These are phyloP conservation scores for Poicephalus gulielmi DNA, from an alignment of 2,113 vertebrate genomes.

Conservation along the genomic window DNA sequence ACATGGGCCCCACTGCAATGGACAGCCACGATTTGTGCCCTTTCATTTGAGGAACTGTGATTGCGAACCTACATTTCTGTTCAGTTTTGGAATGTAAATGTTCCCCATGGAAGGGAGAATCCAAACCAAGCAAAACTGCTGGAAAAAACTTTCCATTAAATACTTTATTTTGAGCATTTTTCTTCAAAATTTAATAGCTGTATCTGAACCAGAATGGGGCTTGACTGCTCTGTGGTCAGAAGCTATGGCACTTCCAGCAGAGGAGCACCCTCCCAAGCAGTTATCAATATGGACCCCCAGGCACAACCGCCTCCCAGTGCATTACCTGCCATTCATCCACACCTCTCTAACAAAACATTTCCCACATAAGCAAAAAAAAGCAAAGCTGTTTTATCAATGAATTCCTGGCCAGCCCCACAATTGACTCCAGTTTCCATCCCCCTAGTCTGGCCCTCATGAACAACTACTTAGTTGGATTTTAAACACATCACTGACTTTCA, in stretches of 20 bases:
- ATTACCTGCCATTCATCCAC: not conserved
- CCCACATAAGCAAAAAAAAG: not conserved
- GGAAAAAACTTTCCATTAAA: not conserved
- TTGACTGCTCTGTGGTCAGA: not conserved
- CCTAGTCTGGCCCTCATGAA: not conserved
- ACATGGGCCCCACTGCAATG: not conserved
- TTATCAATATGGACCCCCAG: not conserved
- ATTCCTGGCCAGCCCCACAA: not conserved
- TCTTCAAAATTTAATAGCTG: not conserved
- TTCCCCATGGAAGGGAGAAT: not conserved
- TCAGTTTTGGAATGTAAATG: not conserved
- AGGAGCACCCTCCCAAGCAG: not conserved
- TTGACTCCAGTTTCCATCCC: not conserved
- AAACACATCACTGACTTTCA: not conserved
- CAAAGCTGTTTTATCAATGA: not conserved
- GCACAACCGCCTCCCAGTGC: not conserved
- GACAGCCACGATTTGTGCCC: not conserved
- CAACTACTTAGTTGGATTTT: not conserved
- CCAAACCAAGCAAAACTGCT: not conserved
- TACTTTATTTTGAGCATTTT: not conserved
- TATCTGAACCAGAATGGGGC: not conserved
- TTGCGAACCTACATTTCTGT: not conserved
- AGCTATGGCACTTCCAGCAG: rapidly evolving
- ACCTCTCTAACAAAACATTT: not conserved
- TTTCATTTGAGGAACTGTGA: not conserved